These are phyloP conservation scores for Sebastes oblongus DNA, from an alignment of 2,797 vertebrate species.

Conservation along the genomic window DNA sequence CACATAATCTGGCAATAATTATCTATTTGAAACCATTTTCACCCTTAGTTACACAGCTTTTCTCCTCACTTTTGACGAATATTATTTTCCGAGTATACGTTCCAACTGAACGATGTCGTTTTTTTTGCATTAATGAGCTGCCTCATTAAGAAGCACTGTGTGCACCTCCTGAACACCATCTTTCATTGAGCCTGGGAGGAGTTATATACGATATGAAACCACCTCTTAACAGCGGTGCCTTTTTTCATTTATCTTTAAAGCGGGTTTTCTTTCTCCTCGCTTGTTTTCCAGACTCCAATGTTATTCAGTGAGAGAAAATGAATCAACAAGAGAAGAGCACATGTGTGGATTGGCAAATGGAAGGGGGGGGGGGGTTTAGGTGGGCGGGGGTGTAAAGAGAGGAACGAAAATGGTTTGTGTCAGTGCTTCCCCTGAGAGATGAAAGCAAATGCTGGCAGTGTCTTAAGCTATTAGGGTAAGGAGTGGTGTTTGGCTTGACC, in stretches of 20 bases:
- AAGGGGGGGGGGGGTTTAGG: neutral
- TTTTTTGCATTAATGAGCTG: neutral
- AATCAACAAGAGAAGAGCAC: slow-evolving; percentile 41
- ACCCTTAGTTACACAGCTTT: neutral
- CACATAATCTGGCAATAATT: slow-evolving; percentile 7
- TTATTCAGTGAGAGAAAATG: slow-evolving; percentile 3
- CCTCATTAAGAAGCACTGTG: neutral
- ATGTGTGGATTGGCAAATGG: slow-evolving; percentile 20
- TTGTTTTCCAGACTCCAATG: neutral
- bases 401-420: slow-evolving; percentile 79
- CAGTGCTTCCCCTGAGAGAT: slow-evolving; percentile 80
- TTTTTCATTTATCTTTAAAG: neutral
- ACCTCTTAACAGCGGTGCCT: neutral
- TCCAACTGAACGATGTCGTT: neutral
- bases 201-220: neutral
- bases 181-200: neutral
- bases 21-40: slow-evolving; percentile 4
- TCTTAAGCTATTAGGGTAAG: slow-evolving; percentile 79
- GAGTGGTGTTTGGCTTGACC: slow-evolving; percentile 29
- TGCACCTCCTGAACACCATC: neutral
- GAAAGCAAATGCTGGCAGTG: slow-evolving; percentile 81
- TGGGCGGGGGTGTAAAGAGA: neutral
- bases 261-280: neutral
- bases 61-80: neutral
- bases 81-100: neutral